Evolutionary conservation across 35 echinoderm and acorn worm species (phyloP).

Genomic region (Eucidaris tribuloides): DNA sequence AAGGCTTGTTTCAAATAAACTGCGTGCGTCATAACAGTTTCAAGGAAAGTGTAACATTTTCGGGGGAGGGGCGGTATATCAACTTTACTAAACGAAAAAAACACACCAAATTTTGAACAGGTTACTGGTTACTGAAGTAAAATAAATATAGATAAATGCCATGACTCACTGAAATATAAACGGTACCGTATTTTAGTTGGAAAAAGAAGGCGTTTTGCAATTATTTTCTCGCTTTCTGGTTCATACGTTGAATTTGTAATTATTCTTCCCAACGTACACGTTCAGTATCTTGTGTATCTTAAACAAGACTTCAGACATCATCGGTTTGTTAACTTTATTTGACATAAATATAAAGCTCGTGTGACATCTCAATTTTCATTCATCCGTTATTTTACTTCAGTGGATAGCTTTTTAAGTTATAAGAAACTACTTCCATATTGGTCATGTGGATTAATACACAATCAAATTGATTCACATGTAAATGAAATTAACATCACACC

Average conservation of each 20-base stretch:
- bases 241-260: neutral
- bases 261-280: no score
- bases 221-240: neutral
- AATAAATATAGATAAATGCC: neutral
- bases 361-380: no score
- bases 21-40: neutral
- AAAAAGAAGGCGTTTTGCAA: neutral
- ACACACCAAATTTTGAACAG: neutral
- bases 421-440: no score
- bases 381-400: no score
- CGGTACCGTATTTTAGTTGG: neutral
- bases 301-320: no score
- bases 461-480: no score
- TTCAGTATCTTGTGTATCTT: no score
- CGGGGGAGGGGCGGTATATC: neutral
- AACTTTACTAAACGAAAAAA: neutral
- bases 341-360: no score
- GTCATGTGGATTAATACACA: no score
- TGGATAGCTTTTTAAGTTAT: no score
- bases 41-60: neutral
- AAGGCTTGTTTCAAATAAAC: neutral
- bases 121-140: neutral
- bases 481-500: no score
- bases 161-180: neutral
- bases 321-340: no score